Evolutionary conservation across 1,140 invertebrate species (phyloP), one percentile per base, ranked within the genome.

Genomic region (Conus ventricosus): DNA sequence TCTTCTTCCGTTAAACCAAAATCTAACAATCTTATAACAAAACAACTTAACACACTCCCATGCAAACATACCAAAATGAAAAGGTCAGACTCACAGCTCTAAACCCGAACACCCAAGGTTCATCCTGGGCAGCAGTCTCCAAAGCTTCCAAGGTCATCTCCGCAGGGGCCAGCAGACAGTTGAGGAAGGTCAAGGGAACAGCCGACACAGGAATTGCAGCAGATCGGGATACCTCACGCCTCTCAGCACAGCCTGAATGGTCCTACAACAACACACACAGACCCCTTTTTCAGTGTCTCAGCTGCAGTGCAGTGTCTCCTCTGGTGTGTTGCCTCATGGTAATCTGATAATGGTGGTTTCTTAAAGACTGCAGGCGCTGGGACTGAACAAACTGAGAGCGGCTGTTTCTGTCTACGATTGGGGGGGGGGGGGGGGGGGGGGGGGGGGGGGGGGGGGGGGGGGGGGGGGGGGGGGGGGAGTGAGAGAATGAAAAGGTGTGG

Each of bases 61-160:
- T 20, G 23, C 71, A 75, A 13, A 75, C 57, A 60, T 15, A 60
- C 57, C 67, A 71, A 71, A 0, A 71, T 23, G 6, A n/a, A 71
- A 13, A 71, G 20, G 20, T 11, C 15, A 71, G n/a, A 78, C 88
- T 85, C 87, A 93, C 91, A 84, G 89, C 60, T 90, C 91, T 92
- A 76, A 93, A 93, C 76, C 91, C 89, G 91, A 91, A 92, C 15
- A 91, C 87, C 93, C 92, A 91, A 15, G 92, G 90, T 85, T 85
- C 87, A 6, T 92, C 81, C 5, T 86, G 82, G n/a, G 91, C 75
- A 83, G 87, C 85, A n/a, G 88, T 71, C 39, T 84, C 60, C 54
- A 93, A 25, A 10, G 20, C 13, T 10, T n/a, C 17, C 20, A 85
- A 54, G 17, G 25, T 11, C 17, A 5, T 13, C 7, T 0, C 4